These are phyloP conservation scores for Crossocerus cetratus DNA, from an alignment of 2,888 invertebrate species.

Conservation along the genomic window DNA sequence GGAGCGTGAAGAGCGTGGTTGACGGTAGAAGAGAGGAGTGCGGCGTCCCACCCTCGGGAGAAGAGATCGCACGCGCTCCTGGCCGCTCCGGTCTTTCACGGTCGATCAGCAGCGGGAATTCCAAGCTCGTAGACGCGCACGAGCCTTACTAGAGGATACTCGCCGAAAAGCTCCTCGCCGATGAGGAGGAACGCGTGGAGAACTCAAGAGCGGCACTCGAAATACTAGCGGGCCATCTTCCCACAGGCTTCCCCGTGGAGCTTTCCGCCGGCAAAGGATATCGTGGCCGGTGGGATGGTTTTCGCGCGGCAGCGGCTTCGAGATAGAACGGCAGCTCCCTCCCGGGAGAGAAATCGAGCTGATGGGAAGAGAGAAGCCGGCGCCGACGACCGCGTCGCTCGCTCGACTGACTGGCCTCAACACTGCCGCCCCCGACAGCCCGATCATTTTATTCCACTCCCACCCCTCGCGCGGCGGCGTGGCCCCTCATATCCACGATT, in stretches of 20 bases:
- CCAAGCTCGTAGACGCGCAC: not conserved
- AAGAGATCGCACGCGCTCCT: not conserved
- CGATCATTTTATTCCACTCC: conserved; percentile 48
- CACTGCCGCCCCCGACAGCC: conserved; percentile 43
- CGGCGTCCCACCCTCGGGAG: not conserved
- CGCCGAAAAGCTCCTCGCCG: not conserved
- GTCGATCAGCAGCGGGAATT: not conserved
- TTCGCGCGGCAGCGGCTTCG: not conserved
- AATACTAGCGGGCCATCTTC: too few relatives aligned
- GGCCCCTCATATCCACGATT: not conserved
- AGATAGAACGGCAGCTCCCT: too few relatives aligned
- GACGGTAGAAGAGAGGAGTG: not conserved
- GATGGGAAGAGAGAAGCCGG: not conserved
- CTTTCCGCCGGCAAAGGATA: too few relatives aligned
- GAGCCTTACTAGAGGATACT: not conserved
- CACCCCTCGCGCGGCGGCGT: conserved; percentile 18
- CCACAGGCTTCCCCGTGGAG: too few relatives aligned
- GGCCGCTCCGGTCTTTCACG: not conserved
- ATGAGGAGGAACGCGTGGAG: too few relatives aligned
- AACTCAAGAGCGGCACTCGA: too few relatives aligned
- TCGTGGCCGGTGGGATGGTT: not conserved
- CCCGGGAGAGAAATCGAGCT: too few relatives aligned
- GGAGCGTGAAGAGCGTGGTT: not conserved
- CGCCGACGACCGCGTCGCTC: conserved; percentile 51
- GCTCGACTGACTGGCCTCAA: conserved; percentile 62